These are phyloP conservation scores for Nephrotoma guestfalica DNA, from an alignment of 2,888 invertebrate genomes.

Conservation along the genomic window DNA sequence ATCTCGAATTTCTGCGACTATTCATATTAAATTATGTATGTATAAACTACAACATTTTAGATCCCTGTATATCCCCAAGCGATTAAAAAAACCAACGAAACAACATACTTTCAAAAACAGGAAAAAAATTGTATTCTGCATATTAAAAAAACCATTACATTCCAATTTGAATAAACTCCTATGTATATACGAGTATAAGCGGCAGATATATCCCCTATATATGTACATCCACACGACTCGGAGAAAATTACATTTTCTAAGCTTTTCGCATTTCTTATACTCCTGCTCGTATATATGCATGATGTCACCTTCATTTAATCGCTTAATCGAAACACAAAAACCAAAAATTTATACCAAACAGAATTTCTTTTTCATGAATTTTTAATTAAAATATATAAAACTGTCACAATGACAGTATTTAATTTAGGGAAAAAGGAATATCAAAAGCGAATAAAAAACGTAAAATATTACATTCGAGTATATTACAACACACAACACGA, in stretches of 20 bases:
- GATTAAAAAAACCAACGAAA: neutral
- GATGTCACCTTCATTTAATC: neutral
- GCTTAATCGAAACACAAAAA: neutral
- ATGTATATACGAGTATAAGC: neutral
- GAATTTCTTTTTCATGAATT: neutral
- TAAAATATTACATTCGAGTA: neutral
- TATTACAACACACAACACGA: neutral
- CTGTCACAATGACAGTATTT: neutral
- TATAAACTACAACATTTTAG: neutral
- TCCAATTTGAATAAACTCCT: neutral
- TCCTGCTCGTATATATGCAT: neutral
- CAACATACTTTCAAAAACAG: neutral
- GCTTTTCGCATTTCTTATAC: neutral
- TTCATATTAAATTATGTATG: neutral
- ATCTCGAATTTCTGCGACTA: neutral
- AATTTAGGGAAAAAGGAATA: neutral
- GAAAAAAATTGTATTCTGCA: neutral
- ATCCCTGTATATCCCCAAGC: neutral
- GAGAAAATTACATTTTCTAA: neutral
- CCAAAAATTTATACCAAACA: neutral
- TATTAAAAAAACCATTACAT: neutral
- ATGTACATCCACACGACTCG: neutral
- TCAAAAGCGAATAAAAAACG: neutral
- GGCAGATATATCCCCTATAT: neutral
- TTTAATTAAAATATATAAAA: neutral